These are phyloP conservation scores for Flexamia atlantica DNA, from an alignment of 2,888 invertebrate genomes.

Conservation along the genomic window DNA sequence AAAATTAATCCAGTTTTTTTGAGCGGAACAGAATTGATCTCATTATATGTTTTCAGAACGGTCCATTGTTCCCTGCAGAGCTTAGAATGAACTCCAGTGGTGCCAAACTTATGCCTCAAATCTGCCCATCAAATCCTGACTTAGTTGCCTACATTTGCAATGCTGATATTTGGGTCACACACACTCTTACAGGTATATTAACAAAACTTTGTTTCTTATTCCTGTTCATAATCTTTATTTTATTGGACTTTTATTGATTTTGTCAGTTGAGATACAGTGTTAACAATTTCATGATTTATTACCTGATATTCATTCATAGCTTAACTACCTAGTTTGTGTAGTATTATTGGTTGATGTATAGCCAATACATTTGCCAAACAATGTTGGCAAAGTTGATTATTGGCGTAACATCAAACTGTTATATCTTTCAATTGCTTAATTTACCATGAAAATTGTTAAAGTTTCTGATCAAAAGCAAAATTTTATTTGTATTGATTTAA, in stretches of 20 bases:
- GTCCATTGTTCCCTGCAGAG: conserved; percentile 83
- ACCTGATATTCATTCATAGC: neutral
- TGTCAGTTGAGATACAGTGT: neutral
- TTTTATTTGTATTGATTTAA: no score
- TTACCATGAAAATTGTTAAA: neutral
- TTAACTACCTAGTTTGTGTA: neutral
- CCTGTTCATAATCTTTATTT: neutral
- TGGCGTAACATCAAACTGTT: neutral
- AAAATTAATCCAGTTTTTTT: no score
- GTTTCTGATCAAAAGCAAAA: no score
- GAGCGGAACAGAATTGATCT: no score
- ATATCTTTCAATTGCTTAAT: neutral
- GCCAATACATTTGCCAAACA: conserved; percentile 20
- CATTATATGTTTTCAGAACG: conserved; percentile 78
- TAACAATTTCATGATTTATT: neutral
- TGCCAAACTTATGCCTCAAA: conserved; percentile 88
- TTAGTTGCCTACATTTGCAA: conserved; percentile 94
- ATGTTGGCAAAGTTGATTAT: conserved; percentile 13
- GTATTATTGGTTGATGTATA: neutral
- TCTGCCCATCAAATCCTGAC: conserved; percentile 88
- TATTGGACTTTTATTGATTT: neutral
- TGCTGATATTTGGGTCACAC: conserved; percentile 94
- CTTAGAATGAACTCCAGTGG: conserved; percentile 81
- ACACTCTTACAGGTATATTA: conserved; percentile 76
- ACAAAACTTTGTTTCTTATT: neutral